phyloP scores from a whole-genome alignment of 1,140 invertebrate genomes.

The Ostrea denselamellosa region DNA sequence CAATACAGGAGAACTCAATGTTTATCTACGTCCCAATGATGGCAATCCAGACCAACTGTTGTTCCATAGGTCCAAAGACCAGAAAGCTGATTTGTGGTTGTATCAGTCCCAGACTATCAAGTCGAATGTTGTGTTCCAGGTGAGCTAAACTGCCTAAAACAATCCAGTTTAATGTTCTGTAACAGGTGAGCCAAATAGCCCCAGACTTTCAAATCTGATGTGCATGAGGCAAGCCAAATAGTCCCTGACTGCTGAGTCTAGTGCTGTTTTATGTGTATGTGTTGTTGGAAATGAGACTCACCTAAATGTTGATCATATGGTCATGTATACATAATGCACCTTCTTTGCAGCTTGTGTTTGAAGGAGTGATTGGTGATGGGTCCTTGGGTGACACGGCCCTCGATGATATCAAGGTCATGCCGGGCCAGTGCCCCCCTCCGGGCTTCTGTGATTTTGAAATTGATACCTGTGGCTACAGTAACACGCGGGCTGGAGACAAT shows the following conservation, averaged over 20 bases:
- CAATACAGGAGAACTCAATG: conserved; percentile 68
- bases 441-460: conserved; percentile 76
- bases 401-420: conserved; percentile 70
- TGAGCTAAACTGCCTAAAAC: too few species aligned
- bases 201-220: too few species aligned
- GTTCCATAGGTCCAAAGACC: conserved; percentile 64
- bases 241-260: too few species aligned
- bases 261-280: too few species aligned
- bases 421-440: conserved; percentile 63
- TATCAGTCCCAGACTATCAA: conserved; percentile 62
- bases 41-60: conserved; percentile 39
- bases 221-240: too few species aligned
- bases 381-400: conserved; percentile 75
- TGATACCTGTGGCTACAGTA: conserved; percentile 73
- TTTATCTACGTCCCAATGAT: conserved; percentile 62
- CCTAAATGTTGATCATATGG: too few species aligned
- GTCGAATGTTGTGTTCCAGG: neutral
- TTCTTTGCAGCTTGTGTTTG: conserved; percentile 68
- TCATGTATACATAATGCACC: too few species aligned
- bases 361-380: conserved; percentile 69
- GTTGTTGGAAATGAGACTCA: too few species aligned
- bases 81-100: conserved; percentile 71
- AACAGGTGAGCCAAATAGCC: too few species aligned
- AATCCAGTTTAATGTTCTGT: too few species aligned
- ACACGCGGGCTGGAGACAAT: conserved; percentile 61